These are phyloP conservation scores for Heliconius erato DNA, from an alignment of 2,888 invertebrate genomes.

Conservation along the genomic window DNA sequence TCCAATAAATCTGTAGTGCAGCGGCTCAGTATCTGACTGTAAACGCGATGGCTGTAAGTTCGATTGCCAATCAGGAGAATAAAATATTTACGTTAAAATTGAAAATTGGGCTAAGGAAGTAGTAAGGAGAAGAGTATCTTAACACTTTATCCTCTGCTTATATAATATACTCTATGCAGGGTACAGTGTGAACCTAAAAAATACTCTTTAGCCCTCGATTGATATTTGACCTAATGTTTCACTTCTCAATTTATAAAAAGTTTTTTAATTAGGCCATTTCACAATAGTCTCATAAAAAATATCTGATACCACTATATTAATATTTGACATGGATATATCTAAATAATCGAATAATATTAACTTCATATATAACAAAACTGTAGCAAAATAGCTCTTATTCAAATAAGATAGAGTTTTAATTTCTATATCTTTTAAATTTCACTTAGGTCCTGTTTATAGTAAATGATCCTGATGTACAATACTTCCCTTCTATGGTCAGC, in stretches of 20 bases:
- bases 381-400: not conserved
- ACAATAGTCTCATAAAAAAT: not conserved
- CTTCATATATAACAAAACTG: not conserved
- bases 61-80: not conserved
- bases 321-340: conserved; percentile 6
- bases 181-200: too few species aligned
- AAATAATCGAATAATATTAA: not conserved
- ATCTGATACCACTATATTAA: not conserved
- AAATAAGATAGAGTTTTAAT: not conserved
- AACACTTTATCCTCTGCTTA: too few species aligned
- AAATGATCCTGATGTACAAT: not conserved
- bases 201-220: too few species aligned
- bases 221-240: too few species aligned
- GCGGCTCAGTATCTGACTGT: too few species aligned
- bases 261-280: not conserved
- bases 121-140: too few species aligned
- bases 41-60: not conserved
- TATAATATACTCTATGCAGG: too few species aligned
- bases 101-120: too few species aligned
- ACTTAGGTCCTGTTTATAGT: not conserved
- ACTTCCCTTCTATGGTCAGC: conserved; percentile 26
- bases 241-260: too few species aligned
- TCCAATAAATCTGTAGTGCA: too few species aligned
- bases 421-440: not conserved
- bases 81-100: too few species aligned